phyloP scores from a whole-genome alignment of 2,888 invertebrate species.

The Lithosia quadra region DNA sequence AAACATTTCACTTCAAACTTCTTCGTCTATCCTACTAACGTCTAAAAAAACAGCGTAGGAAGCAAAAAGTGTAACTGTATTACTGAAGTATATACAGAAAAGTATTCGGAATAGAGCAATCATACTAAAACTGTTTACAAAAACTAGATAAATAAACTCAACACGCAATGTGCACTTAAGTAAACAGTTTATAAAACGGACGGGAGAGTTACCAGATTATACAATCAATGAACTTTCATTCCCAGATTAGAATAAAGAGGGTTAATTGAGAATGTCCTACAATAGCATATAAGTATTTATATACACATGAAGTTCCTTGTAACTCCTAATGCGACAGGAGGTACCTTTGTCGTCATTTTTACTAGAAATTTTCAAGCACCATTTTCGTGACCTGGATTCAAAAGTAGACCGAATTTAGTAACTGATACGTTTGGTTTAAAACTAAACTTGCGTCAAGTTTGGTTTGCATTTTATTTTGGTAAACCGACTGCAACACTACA shows the following conservation, averaged over 20 bases:
- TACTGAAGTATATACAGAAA: slow-evolving; percentile 1
- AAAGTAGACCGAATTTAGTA: slow-evolving; percentile 11
- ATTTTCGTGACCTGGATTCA: slow-evolving; percentile 19
- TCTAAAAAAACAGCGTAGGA: not conserved
- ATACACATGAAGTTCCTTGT: slow-evolving; percentile 1
- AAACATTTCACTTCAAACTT: no score
- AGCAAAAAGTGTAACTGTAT: not conserved
- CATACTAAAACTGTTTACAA: slow-evolving; percentile 14
- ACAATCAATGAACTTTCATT: slow-evolving; percentile 25
- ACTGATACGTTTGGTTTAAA: slow-evolving; percentile 9
- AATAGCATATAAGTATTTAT: not conserved
- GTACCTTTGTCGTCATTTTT: slow-evolving; percentile 4
- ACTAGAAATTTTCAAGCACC: slow-evolving; percentile 9
- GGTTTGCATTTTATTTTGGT: not conserved
- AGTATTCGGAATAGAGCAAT: slow-evolving; percentile 5
- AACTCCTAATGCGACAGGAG: not conserved
- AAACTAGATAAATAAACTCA: slow-evolving; percentile 20
- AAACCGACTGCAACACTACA: no score
- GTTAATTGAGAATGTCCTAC: slow-evolving; percentile 12
- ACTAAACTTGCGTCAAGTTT: not conserved
- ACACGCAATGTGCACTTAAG: slow-evolving; percentile 16
- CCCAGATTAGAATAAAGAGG: slow-evolving; percentile 24
- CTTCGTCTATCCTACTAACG: no score
- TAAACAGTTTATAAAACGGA: slow-evolving; percentile 28
- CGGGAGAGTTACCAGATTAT: slow-evolving; percentile 18